Percentiles rank a stretch among this genome's conserved stretches.
phyloP scores from a whole-genome alignment of 2,113 vertebrate genomes.

The Ageneiosus marmoratus region DNA sequence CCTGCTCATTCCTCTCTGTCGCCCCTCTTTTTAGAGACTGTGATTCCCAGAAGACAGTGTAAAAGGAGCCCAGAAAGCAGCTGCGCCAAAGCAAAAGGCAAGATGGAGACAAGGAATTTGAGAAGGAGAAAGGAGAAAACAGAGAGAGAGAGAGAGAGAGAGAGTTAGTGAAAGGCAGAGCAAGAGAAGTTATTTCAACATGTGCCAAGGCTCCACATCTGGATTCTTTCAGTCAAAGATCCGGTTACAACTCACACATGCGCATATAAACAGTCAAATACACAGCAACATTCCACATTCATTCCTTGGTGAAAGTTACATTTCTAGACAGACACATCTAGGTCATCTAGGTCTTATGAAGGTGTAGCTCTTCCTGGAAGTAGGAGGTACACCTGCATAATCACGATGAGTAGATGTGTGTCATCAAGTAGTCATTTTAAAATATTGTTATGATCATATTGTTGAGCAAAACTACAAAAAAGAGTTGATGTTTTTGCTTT shows the following conservation, averaged over 20 bases:
- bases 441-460: neutral
- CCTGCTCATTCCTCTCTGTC: neutral
- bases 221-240: constrained; percentile 69
- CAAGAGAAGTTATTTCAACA: constrained; percentile 25
- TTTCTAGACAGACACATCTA: neutral
- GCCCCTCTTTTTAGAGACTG: neutral
- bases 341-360: neutral
- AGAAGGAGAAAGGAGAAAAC: neutral
- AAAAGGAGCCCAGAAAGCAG: constrained; percentile 18
- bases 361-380: neutral
- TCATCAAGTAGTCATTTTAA: neutral
- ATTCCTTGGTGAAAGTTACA: neutral
- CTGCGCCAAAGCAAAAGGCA: neutral
- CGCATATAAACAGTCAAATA: constrained; percentile 18
- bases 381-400: neutral
- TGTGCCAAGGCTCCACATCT: constrained; percentile 69
- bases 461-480: neutral
- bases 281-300: neutral
- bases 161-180: neutral
- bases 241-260: constrained; percentile 60
- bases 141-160: neutral
- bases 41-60: neutral
- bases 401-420: neutral
- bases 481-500: neutral
- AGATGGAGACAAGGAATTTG: constrained; percentile 1